These are phyloP conservation scores for Valencia hispanica DNA, from an alignment of 2,797 vertebrate genomes.

Conservation along the genomic window DNA sequence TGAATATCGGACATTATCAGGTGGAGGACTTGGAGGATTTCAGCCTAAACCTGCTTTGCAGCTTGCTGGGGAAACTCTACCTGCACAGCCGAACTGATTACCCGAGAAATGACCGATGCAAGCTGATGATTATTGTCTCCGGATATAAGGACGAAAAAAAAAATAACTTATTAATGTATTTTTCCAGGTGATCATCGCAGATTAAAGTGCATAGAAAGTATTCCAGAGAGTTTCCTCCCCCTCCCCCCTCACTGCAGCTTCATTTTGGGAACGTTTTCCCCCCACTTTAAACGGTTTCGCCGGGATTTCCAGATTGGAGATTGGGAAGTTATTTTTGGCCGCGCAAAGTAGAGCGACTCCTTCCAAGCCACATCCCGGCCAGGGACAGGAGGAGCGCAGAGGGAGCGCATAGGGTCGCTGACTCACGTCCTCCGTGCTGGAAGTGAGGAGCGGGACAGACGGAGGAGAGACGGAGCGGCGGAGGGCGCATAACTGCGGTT, in stretches of 20 bases:
- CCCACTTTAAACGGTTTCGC: constrained; percentile 14
- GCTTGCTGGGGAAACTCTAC: neutral
- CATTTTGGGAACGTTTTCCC: neutral
- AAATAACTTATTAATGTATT: too few relatives aligned
- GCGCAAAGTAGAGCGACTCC: constrained; percentile 64
- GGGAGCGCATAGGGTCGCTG: constrained; percentile 32
- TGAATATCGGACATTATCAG: constrained; percentile 8
- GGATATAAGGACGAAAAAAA: neutral
- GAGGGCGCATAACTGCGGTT: constrained; percentile 44
- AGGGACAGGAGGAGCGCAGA: constrained; percentile 32
- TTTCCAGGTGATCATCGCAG: neutral
- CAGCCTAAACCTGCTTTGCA: constrained; percentile 29
- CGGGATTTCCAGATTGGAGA: constrained; percentile 57
- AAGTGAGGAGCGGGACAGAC: constrained; percentile 33
- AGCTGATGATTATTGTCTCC: neutral
- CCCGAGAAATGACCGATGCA: neutral
- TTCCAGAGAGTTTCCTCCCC: neutral
- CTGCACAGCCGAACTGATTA: neutral
- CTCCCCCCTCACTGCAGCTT: neutral
- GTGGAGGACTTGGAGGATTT: constrained; percentile 34
- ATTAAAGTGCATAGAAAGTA: neutral
- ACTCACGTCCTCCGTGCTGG: constrained; percentile 27
- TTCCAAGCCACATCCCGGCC: constrained; percentile 53
- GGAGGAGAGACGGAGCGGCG: neutral
- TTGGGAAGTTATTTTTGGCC: constrained; percentile 73